phyloP scores from a whole-genome alignment of 2,113 vertebrate species.

The Datnioides undecimradiatus region DNA sequence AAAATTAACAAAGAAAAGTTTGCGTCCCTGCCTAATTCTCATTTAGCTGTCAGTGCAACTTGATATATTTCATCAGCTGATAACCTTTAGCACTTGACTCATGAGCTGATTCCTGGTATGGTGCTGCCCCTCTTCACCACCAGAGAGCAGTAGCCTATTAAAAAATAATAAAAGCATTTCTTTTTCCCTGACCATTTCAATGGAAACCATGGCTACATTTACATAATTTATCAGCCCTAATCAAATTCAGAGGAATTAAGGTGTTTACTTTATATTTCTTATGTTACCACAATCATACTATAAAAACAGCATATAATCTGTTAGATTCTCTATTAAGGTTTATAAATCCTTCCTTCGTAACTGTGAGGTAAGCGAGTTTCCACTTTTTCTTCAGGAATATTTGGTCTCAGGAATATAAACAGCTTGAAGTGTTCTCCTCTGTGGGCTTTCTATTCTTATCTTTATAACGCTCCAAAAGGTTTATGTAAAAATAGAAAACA shows the following conservation, averaged over 20 bases:
- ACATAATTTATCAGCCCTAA: not conserved
- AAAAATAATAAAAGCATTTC: not conserved
- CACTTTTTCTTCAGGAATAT: not conserved
- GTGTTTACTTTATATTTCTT: not conserved
- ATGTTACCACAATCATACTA: not conserved
- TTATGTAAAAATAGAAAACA: constrained; percentile 30
- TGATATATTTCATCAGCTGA: not conserved
- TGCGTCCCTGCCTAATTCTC: not conserved
- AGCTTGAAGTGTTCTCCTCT: constrained; percentile 25
- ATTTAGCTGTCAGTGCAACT: not conserved
- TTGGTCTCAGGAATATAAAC: constrained; percentile 26
- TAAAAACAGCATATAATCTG: not conserved
- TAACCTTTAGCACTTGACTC: not conserved
- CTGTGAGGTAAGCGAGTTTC: not conserved
- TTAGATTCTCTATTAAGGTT: not conserved
- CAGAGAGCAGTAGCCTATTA: constrained; percentile 67
- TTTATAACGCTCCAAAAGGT: not conserved
- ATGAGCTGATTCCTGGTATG: not conserved
- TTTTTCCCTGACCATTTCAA: not conserved
- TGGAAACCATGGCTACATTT: not conserved
- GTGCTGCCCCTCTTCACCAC: constrained; percentile 55
- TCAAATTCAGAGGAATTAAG: not conserved
- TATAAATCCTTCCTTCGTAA: not conserved
- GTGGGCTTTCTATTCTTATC: constrained; percentile 17
- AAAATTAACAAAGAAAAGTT: not conserved